Evolutionary conservation across 2,797 vertebrate species (phyloP), one percentile per base, ranked within the genome.

Genomic region (Gobionotothen gibberifrons): DNA sequence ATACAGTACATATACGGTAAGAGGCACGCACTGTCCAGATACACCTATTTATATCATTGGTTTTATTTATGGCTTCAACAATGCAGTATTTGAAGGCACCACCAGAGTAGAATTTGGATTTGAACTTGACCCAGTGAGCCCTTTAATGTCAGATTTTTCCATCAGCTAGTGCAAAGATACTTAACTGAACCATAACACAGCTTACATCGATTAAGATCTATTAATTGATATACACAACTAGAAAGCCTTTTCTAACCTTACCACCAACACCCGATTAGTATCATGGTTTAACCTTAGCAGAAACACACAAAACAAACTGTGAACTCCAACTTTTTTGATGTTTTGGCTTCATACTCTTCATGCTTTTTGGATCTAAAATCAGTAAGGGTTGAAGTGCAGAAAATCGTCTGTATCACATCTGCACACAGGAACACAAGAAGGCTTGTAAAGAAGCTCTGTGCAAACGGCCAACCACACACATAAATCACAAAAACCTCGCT

Each of bases 1-100:
- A 97, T 99, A 83, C 98, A 99, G 88, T 93, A 96, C 90, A 95
- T 99, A 19, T 99, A 99, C 0, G 97, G 98, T 99, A 84, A 95
- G 96, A 46, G 21, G 17, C 19, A 53, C 46, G 44, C 5, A 11
- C 46, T 44, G 11, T 14, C 26, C 40, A 26, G 26, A 17, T 26
- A 4, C 44, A 36, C 4, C 39, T 16, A 11, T 60, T 56, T 19
- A 17, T 32, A 43, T 5, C 1, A 52, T 22, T n/a, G 8, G 6
- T 21, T 56, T 22, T 51, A 14, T 36, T 36, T 36, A 36, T 36
- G 32, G 32, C 32, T 36, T 36, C 32, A 36, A 36, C 8, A 36
- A 36, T 36, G 32, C 32, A 7, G 32, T 36, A 36, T 36, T 36
- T 36, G 8, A 36, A 1, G 32, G 32, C 32, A 12, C 43, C 2